Evolutionary conservation across 2,113 vertebrate species (phyloP), one percentile per base, ranked within the genome.

Genomic region (Ursus arctos): DNA sequence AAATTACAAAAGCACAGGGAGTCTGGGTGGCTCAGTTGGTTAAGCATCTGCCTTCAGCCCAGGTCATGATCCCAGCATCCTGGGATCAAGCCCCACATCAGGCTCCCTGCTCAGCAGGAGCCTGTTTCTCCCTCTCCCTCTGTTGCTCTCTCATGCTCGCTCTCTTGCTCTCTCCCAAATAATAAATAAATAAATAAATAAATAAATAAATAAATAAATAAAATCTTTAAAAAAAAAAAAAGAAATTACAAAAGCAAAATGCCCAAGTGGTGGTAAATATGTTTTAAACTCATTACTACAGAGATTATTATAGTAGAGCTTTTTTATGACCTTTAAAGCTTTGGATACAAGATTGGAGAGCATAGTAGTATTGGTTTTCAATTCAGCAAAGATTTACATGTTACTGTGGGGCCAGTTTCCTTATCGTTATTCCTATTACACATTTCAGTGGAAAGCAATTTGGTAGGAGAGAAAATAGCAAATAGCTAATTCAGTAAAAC

Each of bases 401-500:
- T 79, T 57, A 79, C n/a, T 6, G 51, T 8, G 53, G 13, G 33
- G n/a, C 22, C 67, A 91, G 14, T 53, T 91, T 51, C n/a, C 21
- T 81, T 91, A 59, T 40, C 31, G 19, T 76, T 69, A 84, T 57
- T 96, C 26, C 65, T 55, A 53, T 24, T 16, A 7, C 91, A 71
- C 72, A 28, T 67, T 61, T 94, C 82, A n/a, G 36, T 13, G 18
- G 69, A 49, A 94, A 95, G 55, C 22, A 40, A 89, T 57, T 80
- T 81, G 22, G 36, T 40, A 65, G 43, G 63, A 31, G 3, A 43
- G 74, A 91, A 84, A 80, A 59, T 2, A 86, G 36, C 53, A 83
- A 96, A 95, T 1, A 84, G 15, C 4, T 84, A 87, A 93, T 65
- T 67, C 14, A 3, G 28, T 85, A 88, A 96, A 95, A 92, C 33